These are phyloP conservation scores for Sinonovacula constricta DNA, from an alignment of 1,140 invertebrate species.

Conservation along the genomic window DNA sequence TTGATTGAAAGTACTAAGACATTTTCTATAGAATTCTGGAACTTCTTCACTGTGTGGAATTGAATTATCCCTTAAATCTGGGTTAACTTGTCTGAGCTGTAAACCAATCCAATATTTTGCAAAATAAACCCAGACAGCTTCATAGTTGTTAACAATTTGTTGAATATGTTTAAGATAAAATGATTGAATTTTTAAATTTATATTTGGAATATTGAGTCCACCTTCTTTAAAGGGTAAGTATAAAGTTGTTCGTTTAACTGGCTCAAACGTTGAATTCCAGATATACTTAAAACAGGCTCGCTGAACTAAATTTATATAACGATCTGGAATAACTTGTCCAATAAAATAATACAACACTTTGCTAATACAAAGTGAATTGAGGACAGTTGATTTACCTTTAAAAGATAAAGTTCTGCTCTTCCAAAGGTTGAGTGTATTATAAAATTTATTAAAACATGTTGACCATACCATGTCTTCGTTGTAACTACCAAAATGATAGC, in stretches of 20 bases:
- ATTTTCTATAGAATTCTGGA: too few relatives aligned
- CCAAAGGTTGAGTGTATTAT: constrained; percentile 34
- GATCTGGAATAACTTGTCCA: constrained; percentile 40
- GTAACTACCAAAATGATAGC: constrained; percentile 49
- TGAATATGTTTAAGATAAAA: too few relatives aligned
- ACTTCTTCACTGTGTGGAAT: too few relatives aligned
- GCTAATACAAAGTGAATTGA: constrained; percentile 53
- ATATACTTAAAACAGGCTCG: constrained; percentile 47
- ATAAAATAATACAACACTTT: constrained; percentile 56
- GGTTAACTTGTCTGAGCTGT: too few relatives aligned
- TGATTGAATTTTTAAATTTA: too few relatives aligned
- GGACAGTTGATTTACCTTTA: constrained; percentile 50
- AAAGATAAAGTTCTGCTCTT: constrained; percentile 49
- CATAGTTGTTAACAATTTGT: too few relatives aligned
- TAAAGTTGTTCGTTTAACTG: constrained; percentile 30
- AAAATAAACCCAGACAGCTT: too few relatives aligned
- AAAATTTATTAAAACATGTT: constrained; percentile 46
- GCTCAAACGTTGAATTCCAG: constrained; percentile 51
- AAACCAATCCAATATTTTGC: too few relatives aligned
- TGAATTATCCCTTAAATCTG: too few relatives aligned
- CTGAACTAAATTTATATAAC: constrained; percentile 52
- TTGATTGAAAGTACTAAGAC: too few relatives aligned
- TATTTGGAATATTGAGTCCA: constrained; percentile 50
- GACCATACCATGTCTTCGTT: constrained; percentile 52
- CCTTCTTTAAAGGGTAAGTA: constrained; percentile 34